phyloP scores from a whole-genome alignment of 2,797 vertebrate genomes.

The Schizopygopsis pylzovi region DNA sequence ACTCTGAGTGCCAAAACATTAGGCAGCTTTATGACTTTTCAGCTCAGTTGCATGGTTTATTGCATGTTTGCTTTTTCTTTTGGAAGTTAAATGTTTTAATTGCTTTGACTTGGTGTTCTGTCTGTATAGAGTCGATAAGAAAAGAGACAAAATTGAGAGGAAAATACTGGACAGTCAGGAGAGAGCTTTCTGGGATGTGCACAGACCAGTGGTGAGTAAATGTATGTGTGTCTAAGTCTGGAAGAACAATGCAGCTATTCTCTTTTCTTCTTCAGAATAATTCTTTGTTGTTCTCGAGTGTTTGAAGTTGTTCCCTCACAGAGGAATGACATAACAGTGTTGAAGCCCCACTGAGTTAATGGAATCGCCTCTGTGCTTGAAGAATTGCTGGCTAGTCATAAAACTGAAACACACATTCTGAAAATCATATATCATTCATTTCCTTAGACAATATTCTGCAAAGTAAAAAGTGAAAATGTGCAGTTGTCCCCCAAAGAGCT shows the following conservation, averaged over 20 bases:
- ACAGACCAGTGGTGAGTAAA: constrained; percentile 93
- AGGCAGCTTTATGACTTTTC: constrained; percentile 15
- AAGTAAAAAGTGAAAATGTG: neutral
- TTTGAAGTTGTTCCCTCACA: constrained; percentile 43
- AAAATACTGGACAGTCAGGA: constrained; percentile 99
- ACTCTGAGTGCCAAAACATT: constrained; percentile 11
- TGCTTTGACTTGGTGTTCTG: constrained; percentile 10
- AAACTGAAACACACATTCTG: constrained; percentile 17
- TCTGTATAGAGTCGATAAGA: constrained; percentile 91
- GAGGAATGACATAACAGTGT: constrained; percentile 1
- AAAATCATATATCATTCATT: neutral
- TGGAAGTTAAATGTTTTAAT: constrained; percentile 24
- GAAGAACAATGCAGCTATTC: constrained; percentile 41
- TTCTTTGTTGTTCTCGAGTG: constrained; percentile 37
- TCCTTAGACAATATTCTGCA: neutral
- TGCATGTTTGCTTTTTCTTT: constrained; percentile 18
- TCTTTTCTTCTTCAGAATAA: constrained; percentile 29
- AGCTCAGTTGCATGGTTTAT: constrained; percentile 7
- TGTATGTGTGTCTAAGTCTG: neutral
- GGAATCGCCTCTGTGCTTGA: constrained; percentile 15
- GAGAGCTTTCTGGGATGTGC: constrained; percentile 97
- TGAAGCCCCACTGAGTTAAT: constrained; percentile 28
- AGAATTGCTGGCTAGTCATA: constrained; percentile 13
- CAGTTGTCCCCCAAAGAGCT: neutral
- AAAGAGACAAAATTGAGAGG: constrained; percentile 97